Evolutionary conservation across 92 coral and sea anemone genomes (phyloP).

Genomic region (Ricordea florida): DNA sequence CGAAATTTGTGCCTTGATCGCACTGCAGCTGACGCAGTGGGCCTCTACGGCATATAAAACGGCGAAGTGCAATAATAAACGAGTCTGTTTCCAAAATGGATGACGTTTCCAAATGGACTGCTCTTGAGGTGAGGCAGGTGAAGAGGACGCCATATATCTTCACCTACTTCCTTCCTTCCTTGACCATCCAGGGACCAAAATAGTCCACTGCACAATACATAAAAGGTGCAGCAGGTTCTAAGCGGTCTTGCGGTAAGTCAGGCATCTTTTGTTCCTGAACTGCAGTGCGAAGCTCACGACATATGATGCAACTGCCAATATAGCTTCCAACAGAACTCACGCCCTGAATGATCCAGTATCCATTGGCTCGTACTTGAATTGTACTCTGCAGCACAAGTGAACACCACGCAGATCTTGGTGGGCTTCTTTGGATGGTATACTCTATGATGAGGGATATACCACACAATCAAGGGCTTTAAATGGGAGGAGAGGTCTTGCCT

Average conservation of each 20-base stretch:
- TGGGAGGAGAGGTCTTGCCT: too few species aligned
- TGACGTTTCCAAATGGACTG: slow-evolving; percentile 54
- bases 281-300: slow-evolving; percentile 27
- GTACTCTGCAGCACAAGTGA: not conserved
- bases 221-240: slow-evolving; percentile 19
- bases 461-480: too few species aligned
- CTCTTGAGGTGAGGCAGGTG: slow-evolving; percentile 53
- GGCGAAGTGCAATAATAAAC: slow-evolving; percentile 52
- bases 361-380: slow-evolving; percentile 30
- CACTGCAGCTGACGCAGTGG: slow-evolving; percentile 31
- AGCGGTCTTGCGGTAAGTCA: slow-evolving; percentile 30
- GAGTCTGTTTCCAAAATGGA: slow-evolving; percentile 47
- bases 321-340: not conserved
- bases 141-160: slow-evolving; percentile 69
- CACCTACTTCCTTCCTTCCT: slow-evolving; percentile 63
- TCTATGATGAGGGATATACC: not conserved
- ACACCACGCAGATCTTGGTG: too few species aligned
- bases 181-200: slow-evolving; percentile 37
- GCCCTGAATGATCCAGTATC: slow-evolving; percentile 46
- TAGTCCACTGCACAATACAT: slow-evolving; percentile 28
- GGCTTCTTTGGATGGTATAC: too few species aligned
- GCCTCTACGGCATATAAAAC: slow-evolving; percentile 48
- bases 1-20: slow-evolving; percentile 52
- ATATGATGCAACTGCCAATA: slow-evolving; percentile 23
- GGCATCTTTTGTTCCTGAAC: slow-evolving; percentile 40